Evolutionary conservation across 1,140 invertebrate genomes (phyloP), one percentile per base, ranked within the genome.

Genomic region (Pinna nobilis): DNA sequence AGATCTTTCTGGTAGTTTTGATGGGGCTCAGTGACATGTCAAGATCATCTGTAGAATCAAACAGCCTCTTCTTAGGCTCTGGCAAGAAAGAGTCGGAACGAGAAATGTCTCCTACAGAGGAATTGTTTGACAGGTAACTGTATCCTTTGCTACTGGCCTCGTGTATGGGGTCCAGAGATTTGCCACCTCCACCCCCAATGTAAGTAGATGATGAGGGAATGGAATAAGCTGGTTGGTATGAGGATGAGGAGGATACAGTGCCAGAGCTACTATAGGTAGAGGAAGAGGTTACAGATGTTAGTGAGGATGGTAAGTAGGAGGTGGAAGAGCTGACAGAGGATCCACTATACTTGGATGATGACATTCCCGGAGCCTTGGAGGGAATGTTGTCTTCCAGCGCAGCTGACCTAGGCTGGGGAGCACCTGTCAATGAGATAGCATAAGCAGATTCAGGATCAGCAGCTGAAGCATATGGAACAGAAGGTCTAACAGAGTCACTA

Each of bases 61-160:
- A 84, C 55, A 84, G 77, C 66, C 81, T 75, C 68, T 83, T 82
- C 71, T 84, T 84, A 37, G 83, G 83, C 51, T 84, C 83, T 30
- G 83, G 79, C 6, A 83, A 64, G 41, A 78, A 82, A 3, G 83
- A 83, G 37, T 80, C 81, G 20, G 74, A 71, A 41, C 71, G 71
- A 57, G 57, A 77, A 44, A 67, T 72, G 50, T 74, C 63, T 7
- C 65, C 74, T 33, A 49, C 71, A 33, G 66, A 59, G 23, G 73
- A 84, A 9, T 67, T 70, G 68, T 83, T 83, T 18, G 83, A 84
- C 20, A 82, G 73, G 51, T 84, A 84, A 50, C 81, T 84, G 64
- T 82, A 82, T 63, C 73, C 75, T 44, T 75, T 61, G 49, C 51
- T 65, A 44, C 50, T 51, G 13, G 69, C 47, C 41, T 76, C 74